Percentiles rank a stretch among this genome's conserved stretches.
phyloP scores from a whole-genome alignment of 2,888 invertebrate genomes.

The Yponomeuta evonymella region DNA sequence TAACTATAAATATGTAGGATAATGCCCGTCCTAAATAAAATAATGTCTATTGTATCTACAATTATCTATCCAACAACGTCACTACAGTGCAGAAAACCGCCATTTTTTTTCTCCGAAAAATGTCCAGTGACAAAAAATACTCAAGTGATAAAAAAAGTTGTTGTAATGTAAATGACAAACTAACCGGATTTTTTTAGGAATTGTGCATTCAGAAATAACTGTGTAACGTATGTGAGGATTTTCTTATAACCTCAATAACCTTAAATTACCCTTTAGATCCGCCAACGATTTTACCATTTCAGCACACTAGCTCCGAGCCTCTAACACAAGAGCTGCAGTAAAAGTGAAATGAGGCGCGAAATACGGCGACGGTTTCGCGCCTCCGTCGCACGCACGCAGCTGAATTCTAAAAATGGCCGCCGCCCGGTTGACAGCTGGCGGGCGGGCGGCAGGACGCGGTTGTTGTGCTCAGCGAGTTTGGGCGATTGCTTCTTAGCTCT shows the following conservation, averaged over 20 bases:
- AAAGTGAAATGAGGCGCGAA: conserved; percentile 61
- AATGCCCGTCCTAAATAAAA: no score
- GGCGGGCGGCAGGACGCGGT: neutral
- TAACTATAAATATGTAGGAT: no score
- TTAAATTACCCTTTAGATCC: no score
- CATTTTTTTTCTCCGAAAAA: neutral
- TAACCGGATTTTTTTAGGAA: no score
- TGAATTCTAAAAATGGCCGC: conserved; percentile 47
- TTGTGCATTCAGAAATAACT: no score
- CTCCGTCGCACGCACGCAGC: conserved; percentile 30
- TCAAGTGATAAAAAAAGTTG: neutral
- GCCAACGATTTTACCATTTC: no score
- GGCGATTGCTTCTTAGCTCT: neutral
- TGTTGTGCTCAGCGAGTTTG: neutral
- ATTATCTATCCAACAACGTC: neutral
- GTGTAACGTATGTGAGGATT: no score
- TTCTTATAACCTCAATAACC: no score
- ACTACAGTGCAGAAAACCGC: neutral
- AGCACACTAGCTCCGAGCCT: neutral
- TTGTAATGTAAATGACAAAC: no score
- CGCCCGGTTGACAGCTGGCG: conserved; percentile 27
- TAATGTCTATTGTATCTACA: neutral
- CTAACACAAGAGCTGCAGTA: conserved; percentile 21
- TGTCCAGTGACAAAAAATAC: neutral
- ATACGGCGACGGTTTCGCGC: conserved; percentile 49